These are phyloP conservation scores for Matsumyia berberina DNA, from an alignment of 2,888 invertebrate species.

Conservation along the genomic window DNA sequence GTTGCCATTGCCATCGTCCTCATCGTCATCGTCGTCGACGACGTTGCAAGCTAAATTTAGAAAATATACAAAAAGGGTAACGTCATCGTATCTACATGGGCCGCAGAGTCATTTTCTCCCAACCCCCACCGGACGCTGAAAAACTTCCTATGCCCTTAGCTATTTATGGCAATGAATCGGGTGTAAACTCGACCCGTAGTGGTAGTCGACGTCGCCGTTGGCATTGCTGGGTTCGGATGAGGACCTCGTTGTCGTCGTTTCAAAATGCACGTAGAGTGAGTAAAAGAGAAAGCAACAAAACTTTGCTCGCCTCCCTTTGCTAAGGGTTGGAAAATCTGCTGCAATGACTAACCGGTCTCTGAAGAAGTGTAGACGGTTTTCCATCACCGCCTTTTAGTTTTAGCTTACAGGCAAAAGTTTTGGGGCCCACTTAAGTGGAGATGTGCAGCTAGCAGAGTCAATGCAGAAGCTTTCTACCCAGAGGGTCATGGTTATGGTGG, in stretches of 20 bases:
- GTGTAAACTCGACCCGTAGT: slow-evolving; percentile 34
- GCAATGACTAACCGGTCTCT: slow-evolving; percentile 59
- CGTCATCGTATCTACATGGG: slow-evolving; percentile 73
- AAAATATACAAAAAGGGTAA: slow-evolving; percentile 70
- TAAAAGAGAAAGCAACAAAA: slow-evolving; percentile 47
- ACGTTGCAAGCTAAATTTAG: slow-evolving; percentile 74
- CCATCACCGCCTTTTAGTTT: slow-evolving; percentile 36
- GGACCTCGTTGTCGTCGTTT: slow-evolving; percentile 31
- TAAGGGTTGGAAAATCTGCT: slow-evolving; percentile 69
- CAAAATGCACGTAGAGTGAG: slow-evolving; percentile 34
- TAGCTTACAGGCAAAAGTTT: slow-evolving; percentile 64
- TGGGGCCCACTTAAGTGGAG: slow-evolving; percentile 51
- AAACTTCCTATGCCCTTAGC: slow-evolving; percentile 35
- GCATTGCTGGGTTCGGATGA: slow-evolving; percentile 4
- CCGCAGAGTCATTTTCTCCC: slow-evolving; percentile 67
- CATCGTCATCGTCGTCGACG: slow-evolving; percentile 25
- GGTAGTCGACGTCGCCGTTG: slow-evolving; percentile 26
- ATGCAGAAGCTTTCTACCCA: slow-evolving; percentile 56
- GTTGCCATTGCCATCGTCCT: slow-evolving; percentile 17
- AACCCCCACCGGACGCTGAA: slow-evolving; percentile 4
- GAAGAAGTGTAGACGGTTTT: slow-evolving; percentile 29
- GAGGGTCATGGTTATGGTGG: slow-evolving; percentile 14
- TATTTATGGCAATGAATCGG: slow-evolving; percentile 24
- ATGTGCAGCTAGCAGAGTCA: slow-evolving; percentile 59
- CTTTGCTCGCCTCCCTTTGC: slow-evolving; percentile 19